A percentile compares a stretch with the other conserved stretches of the same genome.
These are phyloP conservation scores for Rhegmatorhina hoffmannsi DNA, from an alignment of 2,113 vertebrate genomes.

Conservation along the genomic window DNA sequence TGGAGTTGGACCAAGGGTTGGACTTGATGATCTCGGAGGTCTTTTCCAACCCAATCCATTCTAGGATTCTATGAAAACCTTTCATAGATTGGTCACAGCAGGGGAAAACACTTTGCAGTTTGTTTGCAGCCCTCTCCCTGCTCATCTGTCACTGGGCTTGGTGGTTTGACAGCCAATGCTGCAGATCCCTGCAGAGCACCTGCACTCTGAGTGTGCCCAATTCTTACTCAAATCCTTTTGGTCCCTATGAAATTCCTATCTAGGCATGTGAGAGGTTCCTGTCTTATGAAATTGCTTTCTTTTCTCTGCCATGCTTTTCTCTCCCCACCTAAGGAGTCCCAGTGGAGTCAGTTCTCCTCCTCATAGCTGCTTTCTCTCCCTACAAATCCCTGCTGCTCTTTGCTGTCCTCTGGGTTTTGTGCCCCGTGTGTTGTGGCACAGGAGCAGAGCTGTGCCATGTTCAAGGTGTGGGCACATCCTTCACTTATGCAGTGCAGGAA, in stretches of 20 bases:
- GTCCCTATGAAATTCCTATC: background rate
- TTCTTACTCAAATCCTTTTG: background rate
- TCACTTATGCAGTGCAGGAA: background rate
- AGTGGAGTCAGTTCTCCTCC: background rate
- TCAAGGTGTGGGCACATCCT: background rate
- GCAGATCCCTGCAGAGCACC: background rate
- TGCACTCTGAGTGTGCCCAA: background rate
- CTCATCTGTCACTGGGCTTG: background rate
- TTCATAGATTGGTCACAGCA: accelerated
- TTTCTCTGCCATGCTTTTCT: background rate
- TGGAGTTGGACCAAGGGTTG: no score
- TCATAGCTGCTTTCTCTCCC: background rate
- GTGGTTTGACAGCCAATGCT: background rate
- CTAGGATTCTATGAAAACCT: background rate
- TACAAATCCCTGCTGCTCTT: background rate
- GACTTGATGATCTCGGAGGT: no score
- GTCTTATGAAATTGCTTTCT: background rate
- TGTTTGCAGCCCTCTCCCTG: background rate
- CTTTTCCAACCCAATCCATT: no score
- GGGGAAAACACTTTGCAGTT: background rate
- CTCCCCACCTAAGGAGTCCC: background rate
- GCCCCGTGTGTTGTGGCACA: background rate
- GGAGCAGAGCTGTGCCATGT: background rate
- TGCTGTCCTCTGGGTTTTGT: background rate
- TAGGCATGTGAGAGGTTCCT: background rate